Conservation (phyloP, 2,113 vertebrate species). For the Microtus richardsoni region DNA sequence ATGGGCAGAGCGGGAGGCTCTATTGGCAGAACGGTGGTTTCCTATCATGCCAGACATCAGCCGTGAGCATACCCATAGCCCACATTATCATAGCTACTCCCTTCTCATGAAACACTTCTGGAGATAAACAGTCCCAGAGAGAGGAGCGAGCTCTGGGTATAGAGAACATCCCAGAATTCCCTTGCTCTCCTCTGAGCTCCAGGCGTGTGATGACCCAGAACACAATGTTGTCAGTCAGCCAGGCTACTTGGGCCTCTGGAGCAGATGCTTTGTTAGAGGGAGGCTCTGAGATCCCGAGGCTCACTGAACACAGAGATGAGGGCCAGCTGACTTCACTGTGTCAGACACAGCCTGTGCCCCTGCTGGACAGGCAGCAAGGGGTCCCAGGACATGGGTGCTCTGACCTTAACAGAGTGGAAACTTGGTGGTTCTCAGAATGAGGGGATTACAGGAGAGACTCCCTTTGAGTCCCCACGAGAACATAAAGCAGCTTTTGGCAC, state of each 20-base stretch:
- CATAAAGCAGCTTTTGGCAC: accelerated
- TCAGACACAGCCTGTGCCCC: not conserved
- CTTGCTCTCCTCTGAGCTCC: not conserved
- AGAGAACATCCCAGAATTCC: not conserved
- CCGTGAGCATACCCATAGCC: too few species aligned
- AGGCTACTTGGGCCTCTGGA: not conserved
- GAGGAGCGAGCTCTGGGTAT: not conserved
- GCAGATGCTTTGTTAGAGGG: not conserved
- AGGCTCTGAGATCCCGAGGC: not conserved
- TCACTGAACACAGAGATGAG: not conserved
- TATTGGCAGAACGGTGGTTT: not conserved
- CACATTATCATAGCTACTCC: not conserved
- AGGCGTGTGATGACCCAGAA: not conserved
- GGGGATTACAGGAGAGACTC: not conserved
- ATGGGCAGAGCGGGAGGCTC: not conserved
- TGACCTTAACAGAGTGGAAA: not conserved
- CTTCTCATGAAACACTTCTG: not conserved
- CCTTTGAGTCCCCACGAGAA: too few species aligned
- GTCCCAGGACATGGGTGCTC: accelerated
- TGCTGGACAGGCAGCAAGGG: not conserved
- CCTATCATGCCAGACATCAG: accelerated
- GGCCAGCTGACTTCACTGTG: not conserved
- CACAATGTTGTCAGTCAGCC: slow-evolving; percentile 20
- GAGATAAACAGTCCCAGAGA: accelerated
- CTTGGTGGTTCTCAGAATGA: not conserved